These are phyloP conservation scores for Deilephila porcellus DNA, from an alignment of 2,888 invertebrate genomes.

Conservation along the genomic window DNA sequence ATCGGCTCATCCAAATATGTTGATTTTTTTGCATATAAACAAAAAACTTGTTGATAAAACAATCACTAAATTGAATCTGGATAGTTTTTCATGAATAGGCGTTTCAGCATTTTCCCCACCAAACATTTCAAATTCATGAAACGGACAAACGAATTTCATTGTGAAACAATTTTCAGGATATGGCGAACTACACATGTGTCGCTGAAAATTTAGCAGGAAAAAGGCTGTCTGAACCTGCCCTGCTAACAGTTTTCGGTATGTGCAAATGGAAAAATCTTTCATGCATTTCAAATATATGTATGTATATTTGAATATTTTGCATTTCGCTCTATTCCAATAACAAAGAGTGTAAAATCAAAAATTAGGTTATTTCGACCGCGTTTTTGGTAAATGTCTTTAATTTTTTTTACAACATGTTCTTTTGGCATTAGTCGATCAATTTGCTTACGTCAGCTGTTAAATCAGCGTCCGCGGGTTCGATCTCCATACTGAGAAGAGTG, in stretches of 20 bases:
- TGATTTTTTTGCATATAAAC: too few relatives aligned
- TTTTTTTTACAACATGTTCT: background rate
- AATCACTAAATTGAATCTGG: background rate
- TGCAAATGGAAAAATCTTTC: conserved; percentile 41
- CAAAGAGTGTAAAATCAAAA: background rate
- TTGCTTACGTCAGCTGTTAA: too few relatives aligned
- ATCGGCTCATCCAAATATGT: too few relatives aligned
- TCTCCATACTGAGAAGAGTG: background rate
- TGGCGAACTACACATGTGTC: conserved; percentile 98
- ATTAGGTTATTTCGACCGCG: background rate
- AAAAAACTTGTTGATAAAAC: background rate
- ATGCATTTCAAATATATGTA: conserved; percentile 30
- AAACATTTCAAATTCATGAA: conserved; percentile 24
- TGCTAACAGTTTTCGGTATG: conserved; percentile 96
- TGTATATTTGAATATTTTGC: conserved; percentile 2
- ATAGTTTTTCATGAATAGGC: background rate
- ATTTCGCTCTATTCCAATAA: background rate
- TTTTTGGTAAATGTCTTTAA: background rate
- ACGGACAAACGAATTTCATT: conserved; percentile 35
- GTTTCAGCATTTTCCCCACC: background rate
- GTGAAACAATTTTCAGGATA: conserved; percentile 85
- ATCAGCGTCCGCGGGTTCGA: background rate
- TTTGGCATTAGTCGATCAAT: too few relatives aligned
- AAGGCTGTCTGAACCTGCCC: conserved; percentile 92
- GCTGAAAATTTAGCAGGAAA: conserved; percentile 96